Evolutionary conservation across 2,797 vertebrate genomes (phyloP).

Genomic region (Silurus aristotelis): DNA sequence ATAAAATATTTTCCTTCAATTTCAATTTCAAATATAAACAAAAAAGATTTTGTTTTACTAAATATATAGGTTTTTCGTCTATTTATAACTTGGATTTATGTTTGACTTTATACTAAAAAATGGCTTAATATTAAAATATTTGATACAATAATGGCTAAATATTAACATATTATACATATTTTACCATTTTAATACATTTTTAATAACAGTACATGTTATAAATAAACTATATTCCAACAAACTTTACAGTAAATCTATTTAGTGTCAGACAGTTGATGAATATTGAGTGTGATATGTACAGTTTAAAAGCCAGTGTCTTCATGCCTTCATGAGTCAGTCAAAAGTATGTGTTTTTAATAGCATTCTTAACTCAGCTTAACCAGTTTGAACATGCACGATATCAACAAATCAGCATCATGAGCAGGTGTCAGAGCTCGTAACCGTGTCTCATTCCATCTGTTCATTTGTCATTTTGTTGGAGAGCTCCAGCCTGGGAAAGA

Average conservation of each 20-base stretch:
- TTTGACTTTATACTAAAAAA: not conserved
- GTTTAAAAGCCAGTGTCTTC: not conserved
- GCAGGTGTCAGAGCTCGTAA: slow-evolving; percentile 9
- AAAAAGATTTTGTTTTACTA: not conserved
- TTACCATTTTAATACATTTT: not conserved
- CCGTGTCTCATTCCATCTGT: slow-evolving; percentile 7
- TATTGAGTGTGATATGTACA: not conserved
- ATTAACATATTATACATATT: too few species aligned
- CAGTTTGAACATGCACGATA: slow-evolving; percentile 41
- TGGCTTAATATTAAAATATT: not conserved
- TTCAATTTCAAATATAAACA: not conserved
- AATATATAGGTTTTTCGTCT: not conserved
- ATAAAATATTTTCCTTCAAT: not conserved
- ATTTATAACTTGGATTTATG: not conserved
- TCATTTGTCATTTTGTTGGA: not conserved
- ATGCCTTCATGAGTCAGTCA: not conserved
- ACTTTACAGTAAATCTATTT: not conserved
- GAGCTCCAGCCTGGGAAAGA: slow-evolving; percentile 49
- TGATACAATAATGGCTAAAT: too few species aligned
- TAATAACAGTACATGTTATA: not conserved
- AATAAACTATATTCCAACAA: slow-evolving; percentile 2
- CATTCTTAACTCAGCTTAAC: slow-evolving; percentile 28
- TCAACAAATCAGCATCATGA: slow-evolving; percentile 39
- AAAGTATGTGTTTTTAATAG: not conserved
- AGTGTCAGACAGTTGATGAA: not conserved